Conservation (phyloP, 2,888 invertebrate genomes). For the Hydrotaea diabolus region DNA sequence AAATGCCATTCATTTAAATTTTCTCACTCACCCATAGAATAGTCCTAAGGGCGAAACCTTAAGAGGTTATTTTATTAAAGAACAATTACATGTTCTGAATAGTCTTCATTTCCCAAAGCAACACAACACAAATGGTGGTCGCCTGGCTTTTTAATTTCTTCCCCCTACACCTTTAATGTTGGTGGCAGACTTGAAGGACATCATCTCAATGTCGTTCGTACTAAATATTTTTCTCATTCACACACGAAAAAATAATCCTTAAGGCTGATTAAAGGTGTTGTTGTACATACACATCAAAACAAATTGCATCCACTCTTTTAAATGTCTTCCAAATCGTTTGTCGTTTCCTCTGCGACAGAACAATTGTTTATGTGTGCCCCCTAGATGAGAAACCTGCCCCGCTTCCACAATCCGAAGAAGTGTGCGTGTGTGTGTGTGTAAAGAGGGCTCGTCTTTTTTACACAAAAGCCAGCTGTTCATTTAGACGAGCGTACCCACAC, state of each 20-base stretch:
- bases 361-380: background rate
- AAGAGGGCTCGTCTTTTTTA: slow-evolving; percentile 36
- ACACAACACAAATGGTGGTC: no score
- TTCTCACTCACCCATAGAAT: no score
- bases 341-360: background rate
- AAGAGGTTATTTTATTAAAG: no score
- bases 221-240: background rate
- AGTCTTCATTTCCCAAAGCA: no score
- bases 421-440: background rate
- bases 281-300: background rate
- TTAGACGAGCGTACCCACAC: background rate
- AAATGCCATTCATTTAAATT: no score
- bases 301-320: background rate
- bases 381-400: background rate
- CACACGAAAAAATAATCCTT: background rate
- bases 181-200: background rate
- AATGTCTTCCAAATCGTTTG: background rate
- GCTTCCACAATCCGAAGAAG: no score
- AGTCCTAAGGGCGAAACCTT: no score
- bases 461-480: slow-evolving; percentile 32
- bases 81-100: no score
- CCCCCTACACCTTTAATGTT: background rate
- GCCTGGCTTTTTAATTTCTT: background rate
- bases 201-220: slow-evolving; percentile 3
- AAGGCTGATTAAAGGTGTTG: background rate